phyloP scores from a whole-genome alignment of 1,140 invertebrate species.

The Kradibia gibbosae region DNA sequence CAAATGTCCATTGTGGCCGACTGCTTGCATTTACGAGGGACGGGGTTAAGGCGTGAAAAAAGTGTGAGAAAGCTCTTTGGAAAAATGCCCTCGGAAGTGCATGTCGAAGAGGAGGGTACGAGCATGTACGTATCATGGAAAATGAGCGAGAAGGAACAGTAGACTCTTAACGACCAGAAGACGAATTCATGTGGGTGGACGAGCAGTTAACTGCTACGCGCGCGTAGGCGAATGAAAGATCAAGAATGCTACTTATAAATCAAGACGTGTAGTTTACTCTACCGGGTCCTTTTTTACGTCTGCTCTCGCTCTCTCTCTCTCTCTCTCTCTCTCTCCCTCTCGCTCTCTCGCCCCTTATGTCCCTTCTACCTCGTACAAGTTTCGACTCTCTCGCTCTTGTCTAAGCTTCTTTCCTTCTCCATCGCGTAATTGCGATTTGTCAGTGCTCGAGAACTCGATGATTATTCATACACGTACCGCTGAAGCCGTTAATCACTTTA shows the following conservation, averaged over 20 bases:
- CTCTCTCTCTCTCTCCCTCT: constrained; percentile 13
- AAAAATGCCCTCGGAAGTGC: not conserved
- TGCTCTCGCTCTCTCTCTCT: not conserved
- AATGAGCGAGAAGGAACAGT: not conserved
- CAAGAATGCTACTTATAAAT: constrained; percentile 36
- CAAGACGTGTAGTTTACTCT: not conserved
- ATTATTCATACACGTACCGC: constrained; percentile 16
- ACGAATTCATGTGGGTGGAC: constrained; percentile 30
- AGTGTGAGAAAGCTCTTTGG: not conserved
- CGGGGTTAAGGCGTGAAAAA: not conserved
- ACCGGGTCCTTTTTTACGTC: not conserved
- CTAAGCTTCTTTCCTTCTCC: constrained; percentile 37
- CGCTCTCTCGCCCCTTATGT: not conserved
- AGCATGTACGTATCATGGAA: not conserved
- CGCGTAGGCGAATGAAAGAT: constrained; percentile 15
- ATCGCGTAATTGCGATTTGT: constrained; percentile 54
- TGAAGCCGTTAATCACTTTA: constrained; percentile 12
- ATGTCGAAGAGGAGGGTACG: constrained; percentile 1
- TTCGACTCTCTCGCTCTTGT: constrained; percentile 7
- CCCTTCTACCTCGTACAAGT: no score
- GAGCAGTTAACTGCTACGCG: not conserved
- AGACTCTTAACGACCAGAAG: constrained; percentile 6
- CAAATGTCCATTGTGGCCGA: not conserved
- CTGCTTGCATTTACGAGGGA: no score
- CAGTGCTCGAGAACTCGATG: not conserved